Base-by-base conservation (phyloP, 2,888 invertebrate genomes). In the Agriopis aurantiaria region DNA sequence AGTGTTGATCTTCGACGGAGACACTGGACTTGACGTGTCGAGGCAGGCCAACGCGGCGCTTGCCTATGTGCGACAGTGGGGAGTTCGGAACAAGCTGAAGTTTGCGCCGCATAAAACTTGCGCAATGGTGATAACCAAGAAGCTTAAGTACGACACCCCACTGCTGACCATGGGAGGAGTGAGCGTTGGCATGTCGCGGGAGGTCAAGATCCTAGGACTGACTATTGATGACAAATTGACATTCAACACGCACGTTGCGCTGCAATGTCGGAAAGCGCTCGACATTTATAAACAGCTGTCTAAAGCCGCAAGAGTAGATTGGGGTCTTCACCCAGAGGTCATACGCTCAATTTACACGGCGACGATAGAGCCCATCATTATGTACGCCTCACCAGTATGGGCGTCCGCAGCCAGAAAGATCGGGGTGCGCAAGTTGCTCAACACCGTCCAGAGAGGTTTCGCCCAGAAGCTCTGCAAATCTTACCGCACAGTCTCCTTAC, bases 91-190 rank as follows among this genome's bases (percentile, higher is more conserved):
- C 12, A 12, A 46, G 43, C 5, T 56, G 56, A 43, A 33, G 43
- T 43, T 23, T 43, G 43, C 43, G 9, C 41, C 43, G 8, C 10
- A 56, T 0, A 60, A 49, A 49, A 49, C 48, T 10, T 45, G 14
- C 46, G 23, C 59, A 11, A 33, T 60, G 59, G 48, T 59, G 3
- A 7, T 59, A 11, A 59, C 59, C 9, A 14, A 9, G 3, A 59
- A 59, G 11, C 33, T 59, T 10, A 59, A 48, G 17, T 59, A 23
- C 14, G 59, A 59, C 59, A 48, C 59, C 23, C 59, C 59, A 1
- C 45, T 43, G 12, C 46, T 59, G 48, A 59, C 17, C 41, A 67
- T 67, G 66, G 66, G 55, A 2, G 66, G 59, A 4, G 46, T 33
- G 9, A 14, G 40, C 12, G 43, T 65, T 11, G 51, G 12, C 8